A percentile compares a stretch with the other conserved stretches of the same genome.
phyloP scores from a whole-genome alignment of 2,113 vertebrate genomes.

The Saguinus midas region DNA sequence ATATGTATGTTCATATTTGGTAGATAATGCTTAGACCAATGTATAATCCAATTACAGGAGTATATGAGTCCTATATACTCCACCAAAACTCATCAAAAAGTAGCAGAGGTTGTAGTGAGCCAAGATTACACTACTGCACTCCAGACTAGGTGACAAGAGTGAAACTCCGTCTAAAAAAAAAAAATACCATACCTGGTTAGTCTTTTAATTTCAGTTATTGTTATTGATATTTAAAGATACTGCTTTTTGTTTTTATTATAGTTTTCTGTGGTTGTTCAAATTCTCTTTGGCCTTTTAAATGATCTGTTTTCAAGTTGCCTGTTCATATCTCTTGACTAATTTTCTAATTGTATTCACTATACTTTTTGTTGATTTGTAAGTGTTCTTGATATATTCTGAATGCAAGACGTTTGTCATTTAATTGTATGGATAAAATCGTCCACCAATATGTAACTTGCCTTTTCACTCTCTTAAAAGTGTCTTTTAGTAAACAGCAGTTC shows the following conservation, averaged over 20 bases:
- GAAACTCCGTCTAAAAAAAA: no score
- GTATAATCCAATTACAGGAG: no score
- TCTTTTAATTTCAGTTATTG: not conserved
- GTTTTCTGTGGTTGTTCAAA: not conserved
- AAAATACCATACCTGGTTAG: not conserved
- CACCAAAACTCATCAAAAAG: no score
- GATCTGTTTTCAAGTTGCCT: not conserved
- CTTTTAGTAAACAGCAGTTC: not conserved
- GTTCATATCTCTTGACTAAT: not conserved
- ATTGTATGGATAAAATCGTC: not conserved
- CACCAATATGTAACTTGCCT: no score
- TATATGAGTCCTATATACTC: no score
- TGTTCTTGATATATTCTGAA: not conserved
- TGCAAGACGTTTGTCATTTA: not conserved
- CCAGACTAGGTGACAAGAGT: no score
- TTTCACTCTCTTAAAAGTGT: not conserved
- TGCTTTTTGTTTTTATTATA: not conserved
- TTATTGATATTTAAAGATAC: not conserved
- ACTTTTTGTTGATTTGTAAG: not conserved
- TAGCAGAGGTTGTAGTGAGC: no score
- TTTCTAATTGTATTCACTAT: not conserved
- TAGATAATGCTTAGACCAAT: no score
- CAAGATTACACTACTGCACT: no score
- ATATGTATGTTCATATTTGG: no score
- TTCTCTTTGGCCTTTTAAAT: not conserved